Evolutionary conservation across 2,888 invertebrate species (phyloP).

Genomic region (Leptopterna dolabrata): DNA sequence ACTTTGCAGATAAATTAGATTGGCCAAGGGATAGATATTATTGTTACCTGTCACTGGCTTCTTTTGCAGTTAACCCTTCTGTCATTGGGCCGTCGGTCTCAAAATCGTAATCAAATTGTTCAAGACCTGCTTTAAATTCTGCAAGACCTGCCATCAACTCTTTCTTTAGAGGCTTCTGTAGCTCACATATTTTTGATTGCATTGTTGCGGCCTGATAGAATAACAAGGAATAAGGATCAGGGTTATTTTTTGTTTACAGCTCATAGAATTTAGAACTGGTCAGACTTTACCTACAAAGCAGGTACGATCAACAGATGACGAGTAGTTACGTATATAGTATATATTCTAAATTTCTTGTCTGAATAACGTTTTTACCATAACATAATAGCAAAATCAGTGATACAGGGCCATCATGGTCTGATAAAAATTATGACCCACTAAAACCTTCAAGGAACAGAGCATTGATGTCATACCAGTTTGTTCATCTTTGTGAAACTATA

Average conservation of each 20-base stretch:
- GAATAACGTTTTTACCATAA: too few species aligned
- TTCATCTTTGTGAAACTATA: conserved; percentile 81
- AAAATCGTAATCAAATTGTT: conserved; percentile 78
- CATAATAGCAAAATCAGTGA: too few species aligned
- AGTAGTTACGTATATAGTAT: too few species aligned
- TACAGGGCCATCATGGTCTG: too few species aligned
- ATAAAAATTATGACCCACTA: too few species aligned
- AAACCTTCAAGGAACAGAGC: too few species aligned
- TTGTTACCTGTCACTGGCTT: conserved; percentile 82
- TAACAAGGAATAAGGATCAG: too few species aligned
- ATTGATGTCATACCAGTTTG: conserved; percentile 12
- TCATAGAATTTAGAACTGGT: not conserved
- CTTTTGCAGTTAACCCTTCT: conserved; percentile 82
- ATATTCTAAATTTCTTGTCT: too few species aligned
- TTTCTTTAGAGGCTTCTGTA: conserved; percentile 79
- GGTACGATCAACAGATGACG: too few species aligned
- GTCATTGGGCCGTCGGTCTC: conserved; percentile 87
- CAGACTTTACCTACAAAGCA: too few species aligned
- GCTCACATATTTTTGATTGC: conserved; percentile 77
- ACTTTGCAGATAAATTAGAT: too few species aligned
- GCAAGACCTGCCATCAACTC: conserved; percentile 79
- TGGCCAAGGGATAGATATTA: too few species aligned
- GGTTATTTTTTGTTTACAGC: not conserved
- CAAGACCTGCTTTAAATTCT: conserved; percentile 75
- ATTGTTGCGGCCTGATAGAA: conserved; percentile 72